Conservation (phyloP, 2,113 vertebrate species). For the Cephalopterus ornatus region DNA sequence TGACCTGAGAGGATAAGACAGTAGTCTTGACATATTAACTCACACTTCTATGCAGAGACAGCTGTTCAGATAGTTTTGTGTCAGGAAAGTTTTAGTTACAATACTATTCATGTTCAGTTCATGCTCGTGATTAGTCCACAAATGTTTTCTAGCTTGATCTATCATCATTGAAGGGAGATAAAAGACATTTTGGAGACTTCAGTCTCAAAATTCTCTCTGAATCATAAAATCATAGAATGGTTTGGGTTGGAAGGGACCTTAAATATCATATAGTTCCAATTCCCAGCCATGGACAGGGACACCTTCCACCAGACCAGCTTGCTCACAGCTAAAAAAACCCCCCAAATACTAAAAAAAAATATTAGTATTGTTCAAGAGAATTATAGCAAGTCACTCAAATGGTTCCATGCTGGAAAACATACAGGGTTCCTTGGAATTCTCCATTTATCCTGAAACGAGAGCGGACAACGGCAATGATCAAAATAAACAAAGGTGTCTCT, state of each 20-base stretch:
- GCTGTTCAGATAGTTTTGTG: background rate
- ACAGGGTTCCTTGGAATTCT: background rate
- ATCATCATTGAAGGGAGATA: background rate
- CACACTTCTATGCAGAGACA: background rate
- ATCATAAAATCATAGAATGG: background rate
- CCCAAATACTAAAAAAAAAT: background rate
- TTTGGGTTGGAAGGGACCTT: background rate
- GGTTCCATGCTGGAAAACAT: background rate
- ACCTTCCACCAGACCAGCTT: background rate
- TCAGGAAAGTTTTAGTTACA: background rate
- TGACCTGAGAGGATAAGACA: background rate
- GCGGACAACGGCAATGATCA: background rate
- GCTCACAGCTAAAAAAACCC: background rate
- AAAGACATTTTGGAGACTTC: background rate
- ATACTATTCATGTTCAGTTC: background rate
- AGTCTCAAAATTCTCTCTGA: background rate
- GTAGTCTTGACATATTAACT: background rate
- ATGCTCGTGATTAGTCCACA: background rate
- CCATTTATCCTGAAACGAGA: background rate
- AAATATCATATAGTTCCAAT: accelerated
- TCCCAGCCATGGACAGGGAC: background rate
- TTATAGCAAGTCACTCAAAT: background rate
- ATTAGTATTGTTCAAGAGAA: background rate
- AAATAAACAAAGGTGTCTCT: background rate
- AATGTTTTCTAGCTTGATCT: background rate